phyloP scores from a whole-genome alignment of 2,113 vertebrate species.

The Rhipidura dahli region DNA sequence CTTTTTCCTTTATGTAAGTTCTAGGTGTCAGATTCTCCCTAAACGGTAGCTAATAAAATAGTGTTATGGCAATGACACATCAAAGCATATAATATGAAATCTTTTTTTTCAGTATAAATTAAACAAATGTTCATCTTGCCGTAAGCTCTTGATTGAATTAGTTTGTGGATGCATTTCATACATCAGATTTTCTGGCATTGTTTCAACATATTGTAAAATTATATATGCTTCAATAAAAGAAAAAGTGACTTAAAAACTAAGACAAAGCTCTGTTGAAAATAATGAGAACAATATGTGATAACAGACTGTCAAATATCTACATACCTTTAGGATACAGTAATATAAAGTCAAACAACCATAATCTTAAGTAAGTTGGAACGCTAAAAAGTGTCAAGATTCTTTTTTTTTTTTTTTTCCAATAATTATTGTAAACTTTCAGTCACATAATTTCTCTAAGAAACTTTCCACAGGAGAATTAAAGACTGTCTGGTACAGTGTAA shows the following conservation, averaged over 20 bases:
- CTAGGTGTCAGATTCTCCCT: neutral
- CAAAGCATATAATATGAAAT: neutral
- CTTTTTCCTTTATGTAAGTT: neutral
- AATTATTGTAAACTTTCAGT: neutral
- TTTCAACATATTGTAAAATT: neutral
- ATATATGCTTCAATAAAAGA: neutral
- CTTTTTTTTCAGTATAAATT: neutral
- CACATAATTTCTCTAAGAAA: neutral
- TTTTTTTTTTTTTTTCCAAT: fast-evolving
- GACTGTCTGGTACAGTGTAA: neutral
- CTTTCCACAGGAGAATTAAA: neutral
- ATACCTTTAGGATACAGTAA: neutral
- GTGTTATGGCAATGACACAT: neutral
- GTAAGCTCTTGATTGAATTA: neutral
- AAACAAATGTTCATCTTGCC: neutral
- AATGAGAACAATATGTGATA: neutral
- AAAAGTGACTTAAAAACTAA: neutral
- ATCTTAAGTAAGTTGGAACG: neutral
- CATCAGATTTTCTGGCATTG: neutral
- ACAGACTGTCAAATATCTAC: neutral
- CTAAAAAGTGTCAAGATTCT: neutral
- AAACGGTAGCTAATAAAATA: neutral
- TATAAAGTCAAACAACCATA: neutral
- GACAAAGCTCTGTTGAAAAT: neutral
- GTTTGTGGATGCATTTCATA: neutral